A percentile compares a stretch with the other conserved stretches of the same genome.
phyloP scores from a whole-genome alignment of 1,140 invertebrate species.

The Neodiprion fabricii region DNA sequence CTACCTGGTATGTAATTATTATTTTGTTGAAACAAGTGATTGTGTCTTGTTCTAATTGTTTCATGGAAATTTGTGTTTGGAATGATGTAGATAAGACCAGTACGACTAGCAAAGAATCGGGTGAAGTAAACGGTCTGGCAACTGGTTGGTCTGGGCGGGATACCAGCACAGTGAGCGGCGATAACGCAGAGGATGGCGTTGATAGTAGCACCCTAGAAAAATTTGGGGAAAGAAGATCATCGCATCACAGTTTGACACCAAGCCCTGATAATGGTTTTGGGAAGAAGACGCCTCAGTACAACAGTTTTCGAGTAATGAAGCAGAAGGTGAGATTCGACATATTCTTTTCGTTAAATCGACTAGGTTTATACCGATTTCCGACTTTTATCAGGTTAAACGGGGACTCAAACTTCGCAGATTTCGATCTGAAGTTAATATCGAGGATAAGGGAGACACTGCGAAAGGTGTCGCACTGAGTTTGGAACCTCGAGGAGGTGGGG shows the following conservation, averaged over 20 bases:
- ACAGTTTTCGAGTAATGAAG: slow-evolving; percentile 55
- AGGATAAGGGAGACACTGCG: slow-evolving; percentile 46
- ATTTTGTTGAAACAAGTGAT: background rate
- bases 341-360: slow-evolving; percentile 8
- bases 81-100: slow-evolving; percentile 40
- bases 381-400: slow-evolving; percentile 50
- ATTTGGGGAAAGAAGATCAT: slow-evolving; percentile 34
- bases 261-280: slow-evolving; percentile 50
- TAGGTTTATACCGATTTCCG: background rate
- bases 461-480: slow-evolving; percentile 50
- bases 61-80: slow-evolving; percentile 10
- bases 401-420: slow-evolving; percentile 56
- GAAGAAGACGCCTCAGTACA: slow-evolving; percentile 50
- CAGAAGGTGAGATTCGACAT: slow-evolving; percentile 44
- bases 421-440: slow-evolving; percentile 59
- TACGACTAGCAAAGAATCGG: slow-evolving; percentile 45
- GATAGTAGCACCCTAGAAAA: slow-evolving; percentile 34
- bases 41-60: background rate
- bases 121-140: slow-evolving; percentile 35
- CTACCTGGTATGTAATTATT: slow-evolving; percentile 34
- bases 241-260: slow-evolving; percentile 47
- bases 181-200: slow-evolving; percentile 28
- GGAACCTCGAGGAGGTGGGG: slow-evolving; percentile 53
- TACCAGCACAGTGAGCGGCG: background rate
- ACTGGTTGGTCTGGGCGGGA: slow-evolving; percentile 38